phyloP scores from a whole-genome alignment of 2,113 vertebrate genomes.

The Otus sunia region DNA sequence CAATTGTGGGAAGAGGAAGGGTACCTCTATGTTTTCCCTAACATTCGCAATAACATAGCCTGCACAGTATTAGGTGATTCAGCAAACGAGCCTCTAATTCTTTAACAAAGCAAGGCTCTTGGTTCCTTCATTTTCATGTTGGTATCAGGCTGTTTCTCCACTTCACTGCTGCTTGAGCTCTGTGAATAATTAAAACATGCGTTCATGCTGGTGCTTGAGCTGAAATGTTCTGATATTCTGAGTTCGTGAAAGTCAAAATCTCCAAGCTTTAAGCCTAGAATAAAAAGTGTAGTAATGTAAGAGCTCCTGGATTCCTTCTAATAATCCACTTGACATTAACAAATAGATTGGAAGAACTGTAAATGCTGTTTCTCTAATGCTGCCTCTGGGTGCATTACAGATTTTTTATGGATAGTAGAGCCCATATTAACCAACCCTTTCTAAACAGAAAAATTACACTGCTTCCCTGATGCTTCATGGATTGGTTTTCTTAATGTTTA shows the following conservation, averaged over 20 bases:
- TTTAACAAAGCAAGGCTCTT: background rate
- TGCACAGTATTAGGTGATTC: background rate
- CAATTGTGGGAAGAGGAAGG: background rate
- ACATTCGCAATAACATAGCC: background rate
- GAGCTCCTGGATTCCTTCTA: background rate
- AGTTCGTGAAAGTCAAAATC: background rate
- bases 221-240: background rate
- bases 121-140: background rate
- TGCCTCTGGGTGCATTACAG: background rate
- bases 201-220: background rate
- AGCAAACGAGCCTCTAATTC: background rate
- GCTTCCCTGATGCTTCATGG: background rate
- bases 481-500: slow-evolving; percentile 1
- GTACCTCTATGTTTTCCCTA: background rate
- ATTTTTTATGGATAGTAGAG: background rate
- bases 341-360: background rate
- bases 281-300: background rate
- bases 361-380: background rate
- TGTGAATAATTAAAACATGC: background rate
- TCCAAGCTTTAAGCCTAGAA: background rate
- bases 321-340: slow-evolving; percentile 11
- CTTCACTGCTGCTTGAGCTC: background rate
- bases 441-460: background rate
- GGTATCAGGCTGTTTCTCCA: background rate
- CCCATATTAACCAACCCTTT: background rate